Conservation (phyloP, 2,888 invertebrate genomes). For the Microctonus hyperodae region DNA sequence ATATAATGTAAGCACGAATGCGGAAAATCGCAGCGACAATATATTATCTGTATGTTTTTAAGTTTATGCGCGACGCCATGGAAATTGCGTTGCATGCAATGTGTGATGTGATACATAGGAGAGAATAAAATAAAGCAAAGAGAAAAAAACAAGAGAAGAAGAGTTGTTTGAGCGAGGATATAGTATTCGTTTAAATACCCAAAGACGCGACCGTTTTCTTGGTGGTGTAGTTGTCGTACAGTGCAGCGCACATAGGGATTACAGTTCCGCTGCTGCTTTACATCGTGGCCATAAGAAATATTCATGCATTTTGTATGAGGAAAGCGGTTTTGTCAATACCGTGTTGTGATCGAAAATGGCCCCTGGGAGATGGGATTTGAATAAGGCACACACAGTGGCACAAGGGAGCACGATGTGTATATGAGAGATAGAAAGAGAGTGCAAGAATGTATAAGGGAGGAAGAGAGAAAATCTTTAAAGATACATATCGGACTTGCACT, state of each 20-base stretch:
- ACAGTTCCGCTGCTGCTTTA: slow-evolving; percentile 38
- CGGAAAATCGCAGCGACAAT: slow-evolving; percentile 18
- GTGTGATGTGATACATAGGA: background rate
- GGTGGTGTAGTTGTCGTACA: slow-evolving; percentile 8
- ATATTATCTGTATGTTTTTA: background rate
- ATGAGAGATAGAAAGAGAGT: slow-evolving; percentile 29
- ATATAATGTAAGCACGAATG: background rate
- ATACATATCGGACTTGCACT: slow-evolving; percentile 30
- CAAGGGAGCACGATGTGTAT: slow-evolving; percentile 35
- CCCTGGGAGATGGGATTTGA: slow-evolving; percentile 56
- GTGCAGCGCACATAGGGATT: slow-evolving; percentile 28
- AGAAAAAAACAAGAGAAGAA: no score
- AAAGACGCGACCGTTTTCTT: slow-evolving; percentile 12
- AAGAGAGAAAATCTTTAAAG: background rate
- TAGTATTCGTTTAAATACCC: slow-evolving; percentile 25
- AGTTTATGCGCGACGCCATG: background rate
- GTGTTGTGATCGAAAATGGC: slow-evolving; percentile 57
- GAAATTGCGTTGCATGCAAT: background rate
- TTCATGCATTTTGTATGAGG: slow-evolving; percentile 53
- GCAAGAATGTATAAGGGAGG: background rate
- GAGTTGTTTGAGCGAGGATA: background rate
- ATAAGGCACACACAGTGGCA: slow-evolving; percentile 45
- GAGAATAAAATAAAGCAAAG: no score
- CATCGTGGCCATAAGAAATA: slow-evolving; percentile 38
- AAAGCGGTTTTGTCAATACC: slow-evolving; percentile 56